Evolutionary conservation across 1,140 invertebrate genomes (phyloP).

Genomic region (Papilio aristodemus): DNA sequence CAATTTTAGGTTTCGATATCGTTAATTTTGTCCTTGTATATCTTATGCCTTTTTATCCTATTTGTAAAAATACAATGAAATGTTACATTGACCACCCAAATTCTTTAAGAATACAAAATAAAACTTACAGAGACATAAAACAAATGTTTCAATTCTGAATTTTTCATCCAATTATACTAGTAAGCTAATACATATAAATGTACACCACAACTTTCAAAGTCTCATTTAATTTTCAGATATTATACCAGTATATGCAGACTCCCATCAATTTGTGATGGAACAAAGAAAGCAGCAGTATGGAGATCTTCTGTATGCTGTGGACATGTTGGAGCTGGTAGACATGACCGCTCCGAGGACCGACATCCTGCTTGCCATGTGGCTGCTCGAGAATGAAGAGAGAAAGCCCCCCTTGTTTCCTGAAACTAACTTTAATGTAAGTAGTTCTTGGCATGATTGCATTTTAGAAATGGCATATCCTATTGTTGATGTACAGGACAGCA

Average conservation of each 20-base stretch:
- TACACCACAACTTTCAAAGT: not conserved
- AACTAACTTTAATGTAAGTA: slow-evolving; percentile 61
- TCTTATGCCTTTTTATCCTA: too few species aligned
- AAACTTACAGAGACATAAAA: too few species aligned
- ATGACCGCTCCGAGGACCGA: slow-evolving; percentile 63
- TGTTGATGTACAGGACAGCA: not conserved
- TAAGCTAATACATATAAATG: too few species aligned
- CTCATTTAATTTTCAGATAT: slow-evolving; percentile 79
- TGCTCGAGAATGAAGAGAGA: slow-evolving; percentile 82
- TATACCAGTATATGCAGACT: slow-evolving; percentile 86
- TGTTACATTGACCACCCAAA: too few species aligned
- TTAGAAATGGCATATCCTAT: not conserved
- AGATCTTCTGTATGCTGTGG: slow-evolving; percentile 87
- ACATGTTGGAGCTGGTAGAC: slow-evolving; percentile 81
- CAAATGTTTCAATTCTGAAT: too few species aligned
- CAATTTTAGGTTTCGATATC: too few species aligned
- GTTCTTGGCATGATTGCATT: not conserved
- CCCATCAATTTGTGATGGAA: slow-evolving; percentile 86
- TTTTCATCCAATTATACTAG: too few species aligned
- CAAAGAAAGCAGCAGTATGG: slow-evolving; percentile 87
- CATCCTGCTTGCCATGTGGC: slow-evolving; percentile 88
- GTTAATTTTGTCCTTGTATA: too few species aligned
- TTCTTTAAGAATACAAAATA: too few species aligned
- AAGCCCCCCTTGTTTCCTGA: slow-evolving; percentile 61
- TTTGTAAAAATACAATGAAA: too few species aligned